Evolutionary conservation across 2,888 invertebrate species (phyloP), one percentile per base, ranked within the genome.

Genomic region (Drosophila mimetica): DNA sequence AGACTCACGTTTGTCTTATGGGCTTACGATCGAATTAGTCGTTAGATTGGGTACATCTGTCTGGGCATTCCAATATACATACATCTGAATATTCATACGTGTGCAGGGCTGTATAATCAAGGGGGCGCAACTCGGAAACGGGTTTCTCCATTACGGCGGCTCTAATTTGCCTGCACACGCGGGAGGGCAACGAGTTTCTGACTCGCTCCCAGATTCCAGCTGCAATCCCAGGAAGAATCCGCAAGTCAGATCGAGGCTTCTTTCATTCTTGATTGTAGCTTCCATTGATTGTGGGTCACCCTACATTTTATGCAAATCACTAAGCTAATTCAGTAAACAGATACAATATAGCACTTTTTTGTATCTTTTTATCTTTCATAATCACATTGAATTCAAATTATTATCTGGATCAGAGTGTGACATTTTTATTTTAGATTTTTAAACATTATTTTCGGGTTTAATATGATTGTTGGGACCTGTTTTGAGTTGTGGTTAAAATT

Each of bases 101-200:
- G 6, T 32, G 22, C 37, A n/a, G 11, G 16, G 16, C 11, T 46
- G 44, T 32, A 41, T 16, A 36, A 36, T 50, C 34, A 41, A 46
- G 25, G 30, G n/a, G 51, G 36, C 28, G 6, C 34, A 34, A 44
- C 34, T 51, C 13, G 6, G 22, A 69, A 79, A 77, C 66, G 50
- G 58, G 66, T 83, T 75, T 48, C 11, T 7, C n/a, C 50, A 60
- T 64, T 61, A 59, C 55, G 42, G 25, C 16, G 11, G 25, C 74
- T 63, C 63, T 64, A 70, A 77, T 70, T 65, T 30, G n/a, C 52
- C 32, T 14, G 7, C n/a, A 37, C 30, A 36, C 34, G 36, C 30
- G 25, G 37, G 22, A 32, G 46, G 11, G 25, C 16, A 59, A 60
- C 58, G 8, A 22, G 58, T 57, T 57, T 30, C 20, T 8, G 42